Percentiles rank a stretch among this genome's conserved stretches.
Evolutionary conservation across 2,113 vertebrate species (phyloP).

Genomic region (Silurus meridionalis): DNA sequence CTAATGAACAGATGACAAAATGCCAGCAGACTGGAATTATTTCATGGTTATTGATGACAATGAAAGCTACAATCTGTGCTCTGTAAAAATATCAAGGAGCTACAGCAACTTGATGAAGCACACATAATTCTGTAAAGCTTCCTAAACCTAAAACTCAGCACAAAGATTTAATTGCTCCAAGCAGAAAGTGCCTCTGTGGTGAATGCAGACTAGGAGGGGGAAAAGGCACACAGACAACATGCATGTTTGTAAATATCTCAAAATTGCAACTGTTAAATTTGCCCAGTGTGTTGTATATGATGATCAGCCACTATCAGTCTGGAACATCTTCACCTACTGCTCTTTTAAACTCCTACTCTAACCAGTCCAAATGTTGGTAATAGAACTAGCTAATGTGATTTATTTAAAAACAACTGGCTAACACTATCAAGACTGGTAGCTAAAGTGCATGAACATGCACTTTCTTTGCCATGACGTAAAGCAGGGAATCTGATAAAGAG

Average conservation of each 20-base stretch:
- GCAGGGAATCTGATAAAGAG: not conserved
- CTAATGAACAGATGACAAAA: not conserved
- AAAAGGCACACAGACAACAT: not conserved
- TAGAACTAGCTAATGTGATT: not conserved
- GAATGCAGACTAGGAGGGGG: not conserved
- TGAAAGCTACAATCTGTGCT: not conserved
- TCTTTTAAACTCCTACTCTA: not conserved
- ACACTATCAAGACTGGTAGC: not conserved
- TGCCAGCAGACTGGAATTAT: not conserved
- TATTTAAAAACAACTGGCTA: not conserved
- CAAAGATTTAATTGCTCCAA: not conserved
- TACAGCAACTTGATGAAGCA: not conserved
- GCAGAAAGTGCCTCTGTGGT: not conserved
- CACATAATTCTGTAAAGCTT: not conserved
- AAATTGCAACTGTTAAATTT: not conserved
- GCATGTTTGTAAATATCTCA: too few species aligned
- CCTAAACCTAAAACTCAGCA: not conserved
- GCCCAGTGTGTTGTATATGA: not conserved
- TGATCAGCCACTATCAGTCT: not conserved
- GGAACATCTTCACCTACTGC: too few species aligned
- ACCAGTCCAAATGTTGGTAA: not conserved
- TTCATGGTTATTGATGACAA: not conserved
- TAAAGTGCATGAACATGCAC: not conserved
- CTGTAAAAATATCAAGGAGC: not conserved
- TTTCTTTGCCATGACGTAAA: not conserved